Conservation (phyloP, 2,113 vertebrate genomes). For the Sarotherodon lohbergeri region DNA sequence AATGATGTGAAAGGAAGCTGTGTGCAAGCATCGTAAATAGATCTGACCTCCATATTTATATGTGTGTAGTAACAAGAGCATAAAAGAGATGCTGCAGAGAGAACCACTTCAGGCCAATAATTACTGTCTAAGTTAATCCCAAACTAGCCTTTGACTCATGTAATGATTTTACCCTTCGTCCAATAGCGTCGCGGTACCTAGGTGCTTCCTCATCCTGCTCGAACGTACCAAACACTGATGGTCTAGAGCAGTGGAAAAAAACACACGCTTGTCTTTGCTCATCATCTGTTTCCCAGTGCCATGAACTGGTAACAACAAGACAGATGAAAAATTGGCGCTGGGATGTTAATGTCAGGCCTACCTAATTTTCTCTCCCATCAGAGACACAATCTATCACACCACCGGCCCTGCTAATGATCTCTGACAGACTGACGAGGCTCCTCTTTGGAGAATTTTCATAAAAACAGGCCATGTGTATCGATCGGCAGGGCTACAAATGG, state of each 20-base stretch:
- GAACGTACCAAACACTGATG: neutral
- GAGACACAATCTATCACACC: constrained; percentile 48
- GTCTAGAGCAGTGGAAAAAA: neutral
- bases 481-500: constrained; percentile 64
- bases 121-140: neutral
- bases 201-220: neutral
- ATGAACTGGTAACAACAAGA: neutral
- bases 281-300: neutral
- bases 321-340: constrained; percentile 37
- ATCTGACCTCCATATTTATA: neutral
- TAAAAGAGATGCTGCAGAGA: neutral
- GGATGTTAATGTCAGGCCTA: constrained; percentile 48
- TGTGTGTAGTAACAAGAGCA: neutral
- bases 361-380: constrained; percentile 40
- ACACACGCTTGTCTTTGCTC: neutral
- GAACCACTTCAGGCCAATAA: neutral
- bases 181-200: neutral
- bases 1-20: neutral
- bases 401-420: constrained; percentile 57
- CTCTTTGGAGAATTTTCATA: constrained; percentile 56
- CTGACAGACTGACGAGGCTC: constrained; percentile 68
- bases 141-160: neutral
- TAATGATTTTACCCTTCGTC: neutral
- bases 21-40: neutral
- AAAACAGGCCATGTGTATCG: constrained; percentile 58